Percentiles rank a stretch among this genome's conserved stretches.
These are phyloP conservation scores for Corythaeola cristata DNA, from an alignment of 2,113 vertebrate species.

Conservation along the genomic window DNA sequence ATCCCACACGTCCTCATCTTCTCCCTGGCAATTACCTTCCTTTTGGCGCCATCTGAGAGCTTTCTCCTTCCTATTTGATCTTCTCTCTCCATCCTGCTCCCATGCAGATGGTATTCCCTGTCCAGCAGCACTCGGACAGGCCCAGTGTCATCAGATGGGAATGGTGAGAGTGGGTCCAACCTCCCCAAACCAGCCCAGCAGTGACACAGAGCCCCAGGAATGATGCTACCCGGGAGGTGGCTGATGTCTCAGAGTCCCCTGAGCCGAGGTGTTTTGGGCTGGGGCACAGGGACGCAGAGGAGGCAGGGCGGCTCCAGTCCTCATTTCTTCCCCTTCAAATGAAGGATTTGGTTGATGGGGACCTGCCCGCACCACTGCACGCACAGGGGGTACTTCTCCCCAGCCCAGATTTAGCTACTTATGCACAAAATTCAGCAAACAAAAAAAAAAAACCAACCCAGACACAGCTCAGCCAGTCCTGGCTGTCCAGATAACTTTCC, in stretches of 20 bases:
- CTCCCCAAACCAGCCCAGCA: not conserved
- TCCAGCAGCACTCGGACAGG: not conserved
- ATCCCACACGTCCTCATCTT: not conserved
- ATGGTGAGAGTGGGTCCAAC: not conserved
- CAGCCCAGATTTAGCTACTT: not conserved
- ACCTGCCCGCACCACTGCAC: not conserved
- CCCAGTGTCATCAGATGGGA: fast-evolving
- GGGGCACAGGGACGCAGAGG: not conserved
- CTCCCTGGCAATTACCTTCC: slow-evolving; percentile 11
- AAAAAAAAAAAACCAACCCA: not conserved
- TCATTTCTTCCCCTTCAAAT: not conserved
- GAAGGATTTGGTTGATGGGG: not conserved
- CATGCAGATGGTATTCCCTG: not conserved
- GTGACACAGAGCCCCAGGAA: not conserved
- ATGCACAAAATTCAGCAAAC: not conserved
- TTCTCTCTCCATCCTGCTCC: not conserved
- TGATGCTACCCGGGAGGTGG: not conserved
- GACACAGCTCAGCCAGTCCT: not conserved
- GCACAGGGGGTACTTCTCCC: not conserved
- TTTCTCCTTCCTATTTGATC: not conserved
- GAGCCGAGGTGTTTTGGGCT: not conserved
- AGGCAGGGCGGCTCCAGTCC: not conserved
- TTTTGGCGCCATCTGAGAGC: not conserved
- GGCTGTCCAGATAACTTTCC: not conserved
- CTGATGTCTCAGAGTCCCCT: not conserved